Evolutionary conservation across 2,113 vertebrate genomes (phyloP), one percentile per base, ranked within the genome.

Genomic region (Heteronetta atricapilla): DNA sequence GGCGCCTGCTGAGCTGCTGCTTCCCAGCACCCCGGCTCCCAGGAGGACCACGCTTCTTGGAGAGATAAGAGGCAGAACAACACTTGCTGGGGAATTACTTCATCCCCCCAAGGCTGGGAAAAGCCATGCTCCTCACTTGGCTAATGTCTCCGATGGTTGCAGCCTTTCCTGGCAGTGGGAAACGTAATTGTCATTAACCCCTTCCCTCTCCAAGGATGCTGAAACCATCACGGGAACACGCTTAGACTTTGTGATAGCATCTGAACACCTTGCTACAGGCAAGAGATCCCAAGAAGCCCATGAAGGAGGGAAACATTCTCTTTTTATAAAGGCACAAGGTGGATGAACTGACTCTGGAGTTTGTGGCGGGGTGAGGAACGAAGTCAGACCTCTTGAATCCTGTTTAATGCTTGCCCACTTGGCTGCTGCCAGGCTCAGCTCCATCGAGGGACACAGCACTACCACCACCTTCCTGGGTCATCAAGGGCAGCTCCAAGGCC

Each of bases 101-200:
- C 90, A 96, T 89, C 79, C 73, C 86, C 76, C 73, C 86, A 95
- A 76, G 86, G 94, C 92, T 95, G 93, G 93, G 93, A 95, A 94
- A 90, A 95, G 88, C 95, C 80, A 86, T 52, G 86, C 64, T 93
- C 70, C 0, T 7, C 16, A 86, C 85, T 91, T 96, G 95, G 93
- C 92, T 38, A 81, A 48, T 15, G 28, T 93, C 94, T 73, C 80
- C 82, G 59, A 38, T 0, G 26, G 82, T 69, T 91, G 68, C 73
- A 95, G 92, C 80, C 76, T 84, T 95, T 95, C 85, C 90, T 91
- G 92, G 93, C 82, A 92, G 68, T 48, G 55, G 20, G 93, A 56
- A 89, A 52, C 0, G 1, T 17, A 82, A 66, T 40, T 28, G 58
- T 73, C 10, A 17, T 93, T 96, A 97, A 95, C 94, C 80, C 80